These are phyloP conservation scores for Lipophrys pholis DNA, from an alignment of 2,113 vertebrate species.

Conservation along the genomic window DNA sequence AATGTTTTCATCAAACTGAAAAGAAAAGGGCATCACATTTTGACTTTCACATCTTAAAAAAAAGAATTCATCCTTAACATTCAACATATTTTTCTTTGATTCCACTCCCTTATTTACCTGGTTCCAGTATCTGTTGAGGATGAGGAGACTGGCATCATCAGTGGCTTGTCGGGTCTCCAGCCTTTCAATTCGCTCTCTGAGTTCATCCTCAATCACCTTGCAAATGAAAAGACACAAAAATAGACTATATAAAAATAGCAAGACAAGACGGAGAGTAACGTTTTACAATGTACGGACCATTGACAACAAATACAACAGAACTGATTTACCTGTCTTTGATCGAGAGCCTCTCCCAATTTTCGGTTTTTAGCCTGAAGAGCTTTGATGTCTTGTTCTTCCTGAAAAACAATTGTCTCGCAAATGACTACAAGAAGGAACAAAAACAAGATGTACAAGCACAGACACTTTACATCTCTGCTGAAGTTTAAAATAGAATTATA, in stretches of 20 bases:
- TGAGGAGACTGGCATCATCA: constrained; percentile 94
- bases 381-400: constrained; percentile 97
- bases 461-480: too few relatives aligned
- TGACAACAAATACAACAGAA: background rate
- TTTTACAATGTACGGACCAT: background rate
- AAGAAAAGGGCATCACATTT: background rate
- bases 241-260: background rate
- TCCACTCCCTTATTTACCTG: constrained; percentile 83
- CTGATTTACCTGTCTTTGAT: constrained; percentile 87
- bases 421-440: too few relatives aligned
- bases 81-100: background rate
- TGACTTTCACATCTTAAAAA: background rate
- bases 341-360: constrained; percentile 93
- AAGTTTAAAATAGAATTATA: too few relatives aligned
- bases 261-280: too few relatives aligned
- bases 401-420: constrained; percentile 21
- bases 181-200: constrained; percentile 93
- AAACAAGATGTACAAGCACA: too few relatives aligned
- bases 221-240: background rate
- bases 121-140: constrained; percentile 97
- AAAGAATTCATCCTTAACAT: too few relatives aligned
- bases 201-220: constrained; percentile 95
- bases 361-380: constrained; percentile 95
- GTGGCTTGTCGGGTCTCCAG: constrained; percentile 96
- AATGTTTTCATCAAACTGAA: constrained; percentile 95